Percentiles rank a stretch among this genome's conserved stretches.
These are phyloP conservation scores for Pleuronectes platessa DNA, from an alignment of 2,113 vertebrate species.

Conservation along the genomic window DNA sequence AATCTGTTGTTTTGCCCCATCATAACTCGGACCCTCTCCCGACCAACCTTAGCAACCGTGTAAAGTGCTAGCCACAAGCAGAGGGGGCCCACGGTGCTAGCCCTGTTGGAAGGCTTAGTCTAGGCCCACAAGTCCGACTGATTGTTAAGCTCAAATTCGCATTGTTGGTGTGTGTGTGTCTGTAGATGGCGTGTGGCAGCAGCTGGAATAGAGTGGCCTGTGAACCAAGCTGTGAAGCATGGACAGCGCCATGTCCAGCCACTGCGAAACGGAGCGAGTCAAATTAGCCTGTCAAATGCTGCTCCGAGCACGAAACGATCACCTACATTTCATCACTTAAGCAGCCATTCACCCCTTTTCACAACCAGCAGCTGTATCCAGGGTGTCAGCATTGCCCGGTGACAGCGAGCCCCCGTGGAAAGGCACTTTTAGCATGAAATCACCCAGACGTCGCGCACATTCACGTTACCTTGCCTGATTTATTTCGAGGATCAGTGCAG, in stretches of 20 bases:
- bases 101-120: slow-evolving; percentile 42
- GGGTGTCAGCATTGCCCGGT: neutral
- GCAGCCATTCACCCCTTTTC: neutral
- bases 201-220: slow-evolving; percentile 67
- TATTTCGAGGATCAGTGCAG: slow-evolving; percentile 2
- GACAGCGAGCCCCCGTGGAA: neutral
- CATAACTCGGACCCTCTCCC: slow-evolving; percentile 49
- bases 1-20: slow-evolving; percentile 60
- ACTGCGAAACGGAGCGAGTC: slow-evolving; percentile 24
- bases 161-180: slow-evolving; percentile 53
- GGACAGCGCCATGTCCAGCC: slow-evolving; percentile 55
- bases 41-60: slow-evolving; percentile 30
- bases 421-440: neutral
- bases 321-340: slow-evolving; percentile 22
- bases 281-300: slow-evolving; percentile 24
- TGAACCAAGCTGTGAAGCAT: slow-evolving; percentile 44
- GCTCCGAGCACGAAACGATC: slow-evolving; percentile 17
- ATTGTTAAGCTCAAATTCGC: slow-evolving; percentile 66
- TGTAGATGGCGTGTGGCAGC: slow-evolving; percentile 55
- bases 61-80: slow-evolving; percentile 31
- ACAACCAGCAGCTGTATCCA: neutral
- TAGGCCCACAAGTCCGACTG: slow-evolving; percentile 65
- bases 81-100: slow-evolving; percentile 45
- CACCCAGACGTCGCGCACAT: slow-evolving; percentile 19
- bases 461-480: slow-evolving; percentile 2